Evolutionary conservation across 2,113 vertebrate species (phyloP).

Genomic region (Xiphophorus couchianus): DNA sequence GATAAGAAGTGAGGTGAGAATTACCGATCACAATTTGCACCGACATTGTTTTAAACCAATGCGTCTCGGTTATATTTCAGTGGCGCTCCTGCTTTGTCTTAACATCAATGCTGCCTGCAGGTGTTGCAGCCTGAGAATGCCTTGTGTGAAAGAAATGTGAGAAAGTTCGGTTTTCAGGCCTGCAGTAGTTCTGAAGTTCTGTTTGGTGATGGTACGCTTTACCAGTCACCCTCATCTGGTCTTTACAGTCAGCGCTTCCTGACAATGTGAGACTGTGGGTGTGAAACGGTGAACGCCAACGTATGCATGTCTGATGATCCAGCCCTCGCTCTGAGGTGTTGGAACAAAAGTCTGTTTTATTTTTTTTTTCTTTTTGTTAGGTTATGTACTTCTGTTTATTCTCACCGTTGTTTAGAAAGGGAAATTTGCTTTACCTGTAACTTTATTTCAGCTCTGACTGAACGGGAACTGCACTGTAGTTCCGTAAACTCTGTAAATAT

Average conservation of each 20-base stretch:
- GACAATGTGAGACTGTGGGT: constrained; percentile 17
- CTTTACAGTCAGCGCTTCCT: constrained; percentile 25
- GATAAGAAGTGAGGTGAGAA: too few species aligned
- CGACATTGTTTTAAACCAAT: too few species aligned
- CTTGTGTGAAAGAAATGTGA: constrained; percentile 8
- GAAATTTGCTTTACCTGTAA: not conserved
- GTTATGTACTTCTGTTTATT: not conserved
- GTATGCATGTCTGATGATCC: not conserved
- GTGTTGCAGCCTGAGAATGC: not conserved
- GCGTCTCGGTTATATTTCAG: not conserved
- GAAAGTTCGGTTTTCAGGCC: constrained; percentile 16
- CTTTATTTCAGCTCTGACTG: not conserved
- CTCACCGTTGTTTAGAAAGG: not conserved
- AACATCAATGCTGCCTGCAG: not conserved
- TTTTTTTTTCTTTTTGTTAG: not conserved
- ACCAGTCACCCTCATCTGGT: not conserved
- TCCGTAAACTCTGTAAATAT: not conserved
- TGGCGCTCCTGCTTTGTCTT: not conserved
- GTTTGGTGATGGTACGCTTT: not conserved
- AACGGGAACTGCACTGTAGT: not conserved
- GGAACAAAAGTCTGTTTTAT: not conserved
- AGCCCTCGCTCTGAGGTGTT: not conserved
- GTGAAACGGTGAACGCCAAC: constrained; percentile 11
- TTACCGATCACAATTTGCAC: too few species aligned
- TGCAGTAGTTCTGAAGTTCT: not conserved